phyloP scores from a whole-genome alignment of 92 coral and sea anemone genomes.

The Nematostella vectensis region DNA sequence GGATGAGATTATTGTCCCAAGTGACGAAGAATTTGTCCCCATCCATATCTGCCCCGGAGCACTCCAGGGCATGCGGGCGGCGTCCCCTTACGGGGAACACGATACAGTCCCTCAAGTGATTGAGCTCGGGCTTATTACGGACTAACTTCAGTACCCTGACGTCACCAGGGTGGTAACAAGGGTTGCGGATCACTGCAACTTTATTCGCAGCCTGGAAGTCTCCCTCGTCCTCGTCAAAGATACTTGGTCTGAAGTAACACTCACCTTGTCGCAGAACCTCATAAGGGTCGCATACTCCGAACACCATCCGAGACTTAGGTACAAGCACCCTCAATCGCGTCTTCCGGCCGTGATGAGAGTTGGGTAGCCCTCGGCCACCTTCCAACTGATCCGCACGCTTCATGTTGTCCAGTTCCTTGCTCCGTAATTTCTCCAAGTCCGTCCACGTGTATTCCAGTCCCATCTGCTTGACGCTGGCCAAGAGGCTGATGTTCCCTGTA shows the following conservation, averaged over 20 bases:
- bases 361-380: constrained; percentile 22
- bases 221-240: constrained; percentile 50
- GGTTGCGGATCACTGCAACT: constrained; percentile 68
- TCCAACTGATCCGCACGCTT: constrained; percentile 39
- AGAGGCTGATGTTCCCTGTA: constrained; percentile 38
- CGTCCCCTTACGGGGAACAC: constrained; percentile 76
- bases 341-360: constrained; percentile 24
- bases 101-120: constrained; percentile 74
- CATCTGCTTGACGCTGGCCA: constrained; percentile 29
- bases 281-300: constrained; percentile 90
- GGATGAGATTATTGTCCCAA: constrained; percentile 81
- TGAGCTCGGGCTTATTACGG: constrained; percentile 39
- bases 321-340: constrained; percentile 70
- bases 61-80: constrained; percentile 94
- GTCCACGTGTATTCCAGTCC: constrained; percentile 34
- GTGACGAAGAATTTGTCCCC: constrained; percentile 88
- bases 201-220: constrained; percentile 27
- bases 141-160: constrained; percentile 65
- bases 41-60: constrained; percentile 84
- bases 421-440: constrained; percentile 34
- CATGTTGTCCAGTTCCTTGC: constrained; percentile 52
- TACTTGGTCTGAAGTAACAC: constrained; percentile 84
- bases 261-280: constrained; percentile 66
- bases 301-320: constrained; percentile 79
- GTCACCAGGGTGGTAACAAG: constrained; percentile 88